phyloP scores from a whole-genome alignment of 2,113 vertebrate genomes.

The Neodontobutis hainanensis region DNA sequence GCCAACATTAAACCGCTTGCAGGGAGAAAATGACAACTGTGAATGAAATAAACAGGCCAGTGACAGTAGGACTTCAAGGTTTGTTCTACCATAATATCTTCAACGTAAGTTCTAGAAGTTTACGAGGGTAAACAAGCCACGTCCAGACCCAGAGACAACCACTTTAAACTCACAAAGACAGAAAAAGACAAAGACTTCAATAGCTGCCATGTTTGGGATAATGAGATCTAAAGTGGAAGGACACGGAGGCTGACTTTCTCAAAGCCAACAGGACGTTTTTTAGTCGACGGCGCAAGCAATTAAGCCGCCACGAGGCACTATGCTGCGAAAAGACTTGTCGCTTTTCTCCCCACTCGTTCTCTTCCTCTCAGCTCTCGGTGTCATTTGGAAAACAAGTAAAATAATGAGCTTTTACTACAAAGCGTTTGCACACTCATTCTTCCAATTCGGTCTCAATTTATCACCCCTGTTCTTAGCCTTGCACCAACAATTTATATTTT shows the following conservation, averaged over 20 bases:
- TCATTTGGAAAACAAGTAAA: constrained; percentile 36
- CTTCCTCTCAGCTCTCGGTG: constrained; percentile 1
- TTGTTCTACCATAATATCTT: too few species aligned
- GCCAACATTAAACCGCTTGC: constrained; percentile 12
- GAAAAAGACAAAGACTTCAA: constrained; percentile 25
- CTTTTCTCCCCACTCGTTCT: not conserved
- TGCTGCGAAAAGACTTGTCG: not conserved
- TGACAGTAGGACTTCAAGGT: not conserved
- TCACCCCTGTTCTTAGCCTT: not conserved
- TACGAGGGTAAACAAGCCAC: too few species aligned
- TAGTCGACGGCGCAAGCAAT: constrained; percentile 36
- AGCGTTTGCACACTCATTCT: not conserved
- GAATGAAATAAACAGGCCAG: not conserved
- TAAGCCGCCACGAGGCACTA: constrained; percentile 10
- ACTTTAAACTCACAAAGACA: not conserved
- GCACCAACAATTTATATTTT: not conserved
- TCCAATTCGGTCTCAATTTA: not conserved
- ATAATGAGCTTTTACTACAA: constrained; percentile 26
- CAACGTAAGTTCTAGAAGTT: too few species aligned
- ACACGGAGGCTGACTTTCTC: constrained; percentile 18
- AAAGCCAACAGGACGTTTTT: constrained; percentile 11
- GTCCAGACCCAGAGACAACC: not conserved
- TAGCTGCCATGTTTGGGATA: constrained; percentile 38
- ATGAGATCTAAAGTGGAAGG: constrained; percentile 23
- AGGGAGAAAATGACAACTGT: not conserved